Evolutionary conservation across 1,140 invertebrate species (phyloP).

Genomic region (Berghia stephanieae): DNA sequence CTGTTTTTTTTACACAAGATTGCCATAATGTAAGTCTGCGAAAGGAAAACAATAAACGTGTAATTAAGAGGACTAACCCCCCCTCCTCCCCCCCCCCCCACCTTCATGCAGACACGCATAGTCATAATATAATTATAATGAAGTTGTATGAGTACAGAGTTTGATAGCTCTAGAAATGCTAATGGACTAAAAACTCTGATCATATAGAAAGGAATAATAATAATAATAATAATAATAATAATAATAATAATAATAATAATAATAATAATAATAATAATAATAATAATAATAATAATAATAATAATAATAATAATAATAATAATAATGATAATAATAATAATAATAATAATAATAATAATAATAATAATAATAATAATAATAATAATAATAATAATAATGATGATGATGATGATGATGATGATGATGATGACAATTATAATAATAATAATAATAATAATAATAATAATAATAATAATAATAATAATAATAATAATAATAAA

Average conservation of each 20-base stretch:
- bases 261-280: background rate
- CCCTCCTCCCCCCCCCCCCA: no score
- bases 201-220: no score
- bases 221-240: background rate
- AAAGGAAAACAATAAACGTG: background rate
- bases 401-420: background rate
- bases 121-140: no score
- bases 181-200: no score
- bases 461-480: background rate
- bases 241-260: background rate
- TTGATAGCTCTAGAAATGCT: no score
- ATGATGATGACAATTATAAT: background rate
- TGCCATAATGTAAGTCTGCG: background rate
- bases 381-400: no score
- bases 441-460: background rate
- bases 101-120: no score
- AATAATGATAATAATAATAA: background rate
- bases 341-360: no score
- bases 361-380: no score
- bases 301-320: background rate
- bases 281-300: background rate
- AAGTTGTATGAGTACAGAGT: no score
- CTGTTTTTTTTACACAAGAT: background rate
- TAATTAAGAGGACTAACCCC: no score
- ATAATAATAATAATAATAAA: background rate